Evolutionary conservation across 1,140 invertebrate genomes (phyloP), one percentile per base, ranked within the genome.

Genomic region (Monochamus saltuarius): DNA sequence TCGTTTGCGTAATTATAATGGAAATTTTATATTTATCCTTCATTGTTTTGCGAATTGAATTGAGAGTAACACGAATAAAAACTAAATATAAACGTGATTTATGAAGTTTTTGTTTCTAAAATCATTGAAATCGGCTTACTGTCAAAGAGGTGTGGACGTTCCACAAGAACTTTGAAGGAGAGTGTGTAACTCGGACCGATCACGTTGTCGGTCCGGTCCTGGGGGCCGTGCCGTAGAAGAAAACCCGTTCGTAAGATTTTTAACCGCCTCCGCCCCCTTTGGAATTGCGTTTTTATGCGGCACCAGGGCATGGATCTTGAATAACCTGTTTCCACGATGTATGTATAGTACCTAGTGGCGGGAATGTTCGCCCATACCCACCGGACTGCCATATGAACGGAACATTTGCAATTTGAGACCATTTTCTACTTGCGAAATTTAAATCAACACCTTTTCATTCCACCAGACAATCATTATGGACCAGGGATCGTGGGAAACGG

Each of bases 251-350:
- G 29, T 52, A 55, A 66, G 65, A 66, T 70, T 73, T 67, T 68
- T 68, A 73, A 71, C 71, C 72, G 69, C 72, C 72, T 74, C 72
- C 72, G 71, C 72, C 72, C 71, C 70, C 66, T 74, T 73, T 65
- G 54, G 67, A 67, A 63, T 70, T 72, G 55, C 63, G 62, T 67
- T 71, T 71, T 72, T 67, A 61, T 71, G 56, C 34, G 56, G 39
- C 34, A 46, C 37, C 61, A 49, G 60, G 59, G 66, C 68, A 64
- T 58, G 54, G 65, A 69, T 73, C 72, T 67, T 64, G 72, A 65
- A 68, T 67, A 72, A 73, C 72, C 69, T 69, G 72, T 73, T 73
- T 71, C 17, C 60, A 38, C 45, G 47, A 54, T 59, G 46, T 50
- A 53, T 52, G n/a, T 11, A 46, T 17, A 17, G 29, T 19, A 46